phyloP scores from a whole-genome alignment of 1,140 invertebrate genomes.

The Lepidurus apus region DNA sequence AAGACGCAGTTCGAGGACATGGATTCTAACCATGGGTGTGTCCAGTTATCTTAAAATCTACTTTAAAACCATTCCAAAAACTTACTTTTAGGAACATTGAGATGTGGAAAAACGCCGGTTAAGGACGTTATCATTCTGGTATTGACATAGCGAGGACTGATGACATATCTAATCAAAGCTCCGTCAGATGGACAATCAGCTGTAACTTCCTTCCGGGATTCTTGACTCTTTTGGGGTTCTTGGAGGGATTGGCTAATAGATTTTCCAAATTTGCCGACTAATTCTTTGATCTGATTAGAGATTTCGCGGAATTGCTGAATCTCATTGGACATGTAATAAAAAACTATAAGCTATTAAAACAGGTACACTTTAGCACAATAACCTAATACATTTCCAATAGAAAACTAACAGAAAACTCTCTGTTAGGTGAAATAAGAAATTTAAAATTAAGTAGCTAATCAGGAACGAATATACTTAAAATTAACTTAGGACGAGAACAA shows the following conservation, averaged over 20 bases:
- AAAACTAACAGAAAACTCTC: too few relatives aligned
- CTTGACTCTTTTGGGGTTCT: neutral
- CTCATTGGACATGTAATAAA: neutral
- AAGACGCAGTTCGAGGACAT: neutral
- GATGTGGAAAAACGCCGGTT: neutral
- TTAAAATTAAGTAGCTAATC: too few relatives aligned
- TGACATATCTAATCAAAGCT: neutral
- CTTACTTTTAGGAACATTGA: neutral
- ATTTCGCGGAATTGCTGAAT: neutral
- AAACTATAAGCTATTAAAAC: too few relatives aligned
- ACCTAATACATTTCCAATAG: too few relatives aligned
- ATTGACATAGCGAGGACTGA: neutral
- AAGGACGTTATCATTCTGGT: neutral
- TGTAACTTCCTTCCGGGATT: neutral
- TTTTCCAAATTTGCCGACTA: neutral
- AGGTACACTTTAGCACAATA: too few relatives aligned
- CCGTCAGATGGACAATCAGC: neutral
- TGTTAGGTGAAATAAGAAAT: too few relatives aligned
- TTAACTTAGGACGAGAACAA: too few relatives aligned
- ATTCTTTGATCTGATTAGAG: neutral
- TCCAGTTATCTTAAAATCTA: too few relatives aligned
- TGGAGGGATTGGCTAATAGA: neutral
- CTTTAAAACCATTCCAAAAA: neutral
- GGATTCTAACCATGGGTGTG: too few relatives aligned
- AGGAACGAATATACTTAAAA: too few relatives aligned